Conservation (phyloP, 2,797 vertebrate genomes). For the Oreochromis mossambicus region DNA sequence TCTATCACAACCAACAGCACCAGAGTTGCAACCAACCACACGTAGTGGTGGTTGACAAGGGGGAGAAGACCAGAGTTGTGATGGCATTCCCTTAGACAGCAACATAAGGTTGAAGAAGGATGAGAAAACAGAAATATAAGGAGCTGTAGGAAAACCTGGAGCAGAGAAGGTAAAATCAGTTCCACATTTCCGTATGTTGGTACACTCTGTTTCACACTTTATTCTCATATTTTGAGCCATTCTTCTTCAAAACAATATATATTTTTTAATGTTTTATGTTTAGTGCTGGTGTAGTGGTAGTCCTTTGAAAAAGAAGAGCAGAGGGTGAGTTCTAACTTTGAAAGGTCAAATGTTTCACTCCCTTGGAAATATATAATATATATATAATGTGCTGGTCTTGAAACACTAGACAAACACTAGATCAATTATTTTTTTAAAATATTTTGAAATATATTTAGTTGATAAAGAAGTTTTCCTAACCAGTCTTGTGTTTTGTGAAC, state of each 20-base stretch:
- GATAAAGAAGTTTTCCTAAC: background rate
- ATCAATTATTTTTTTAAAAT: background rate
- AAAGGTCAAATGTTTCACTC: background rate
- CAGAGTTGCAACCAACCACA: background rate
- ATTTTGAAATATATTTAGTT: background rate
- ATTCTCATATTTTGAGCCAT: background rate
- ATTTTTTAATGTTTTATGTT: rapidly evolving
- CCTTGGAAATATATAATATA: rapidly evolving
- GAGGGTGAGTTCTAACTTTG: background rate
- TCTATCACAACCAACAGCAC: background rate
- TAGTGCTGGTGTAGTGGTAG: background rate
- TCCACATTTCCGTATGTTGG: rapidly evolving
- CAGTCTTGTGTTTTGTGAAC: background rate
- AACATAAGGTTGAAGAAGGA: background rate
- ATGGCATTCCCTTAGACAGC: background rate
- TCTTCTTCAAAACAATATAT: background rate
- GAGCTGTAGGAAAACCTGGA: background rate
- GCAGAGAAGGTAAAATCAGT: background rate
- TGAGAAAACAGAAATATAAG: background rate
- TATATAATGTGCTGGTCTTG: background rate
- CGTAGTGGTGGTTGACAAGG: background rate
- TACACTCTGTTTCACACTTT: rapidly evolving
- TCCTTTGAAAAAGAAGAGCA: background rate
- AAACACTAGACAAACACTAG: background rate
- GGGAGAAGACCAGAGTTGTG: rapidly evolving